Conservation (phyloP, 2,797 vertebrate genomes). For the Morelia viridis region DNA sequence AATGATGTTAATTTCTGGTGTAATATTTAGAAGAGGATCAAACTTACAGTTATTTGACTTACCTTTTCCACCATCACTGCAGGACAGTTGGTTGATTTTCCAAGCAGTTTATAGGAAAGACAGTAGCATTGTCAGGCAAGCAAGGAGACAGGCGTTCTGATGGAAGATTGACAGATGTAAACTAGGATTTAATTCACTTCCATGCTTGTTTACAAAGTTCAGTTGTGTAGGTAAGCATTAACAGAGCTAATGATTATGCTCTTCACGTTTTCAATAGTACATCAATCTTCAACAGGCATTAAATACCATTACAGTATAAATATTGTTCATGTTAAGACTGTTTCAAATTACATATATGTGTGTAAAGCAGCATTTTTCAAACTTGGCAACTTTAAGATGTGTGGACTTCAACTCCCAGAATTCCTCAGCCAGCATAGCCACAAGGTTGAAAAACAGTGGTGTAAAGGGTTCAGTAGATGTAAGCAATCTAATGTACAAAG, state of each 20-base stretch:
- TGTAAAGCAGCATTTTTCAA: neutral
- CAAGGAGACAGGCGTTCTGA: neutral
- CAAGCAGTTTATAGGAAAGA: neutral
- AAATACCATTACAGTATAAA: neutral
- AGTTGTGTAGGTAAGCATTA: neutral
- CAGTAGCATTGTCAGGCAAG: neutral
- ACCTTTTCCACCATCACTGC: neutral
- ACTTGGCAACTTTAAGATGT: neutral
- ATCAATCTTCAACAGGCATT: neutral
- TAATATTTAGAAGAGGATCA: neutral
- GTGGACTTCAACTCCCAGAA: neutral
- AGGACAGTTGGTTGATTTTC: neutral
- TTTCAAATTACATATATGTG: neutral
- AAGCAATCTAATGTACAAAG: neutral
- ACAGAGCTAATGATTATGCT: neutral
- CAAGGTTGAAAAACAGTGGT: neutral
- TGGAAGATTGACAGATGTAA: neutral
- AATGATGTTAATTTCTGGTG: too few species aligned
- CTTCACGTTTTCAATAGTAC: neutral
- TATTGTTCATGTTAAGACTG: neutral
- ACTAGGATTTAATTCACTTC: neutral
- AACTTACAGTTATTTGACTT: neutral
- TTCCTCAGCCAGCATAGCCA: too few species aligned
- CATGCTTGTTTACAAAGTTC: neutral
- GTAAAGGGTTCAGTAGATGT: neutral